Evolutionary conservation across 2,888 invertebrate genomes (phyloP), one percentile per base, ranked within the genome.

Genomic region (Bombyx huttoni): DNA sequence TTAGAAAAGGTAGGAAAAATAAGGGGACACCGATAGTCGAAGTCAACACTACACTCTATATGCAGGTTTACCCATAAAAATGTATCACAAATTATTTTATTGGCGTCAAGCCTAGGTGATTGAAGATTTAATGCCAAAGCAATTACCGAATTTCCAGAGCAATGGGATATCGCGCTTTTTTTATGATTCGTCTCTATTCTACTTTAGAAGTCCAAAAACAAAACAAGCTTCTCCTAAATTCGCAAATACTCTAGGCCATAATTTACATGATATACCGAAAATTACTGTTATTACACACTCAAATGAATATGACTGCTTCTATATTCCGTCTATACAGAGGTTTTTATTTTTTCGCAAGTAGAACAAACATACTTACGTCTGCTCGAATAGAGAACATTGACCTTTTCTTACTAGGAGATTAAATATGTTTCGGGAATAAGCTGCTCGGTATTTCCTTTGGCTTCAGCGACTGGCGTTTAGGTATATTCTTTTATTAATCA

Each of bases 371-470:
- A 40, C 40, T 40, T 40, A 40, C 12, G 40, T 40, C 40, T 40
- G 40, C 40, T 40, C 40, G 40, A 40, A 40, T 40, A 12, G 40
- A 40, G 40, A 40, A 58, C 49, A 52, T 10, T 60, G 60, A 62
- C 60, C 58, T 59, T 50, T 54, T 51, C 52, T 60, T 59, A 49
- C 53, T 51, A 55, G 55, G 65, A 1, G 59, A 64, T 67, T 65
- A 63, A 57, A 58, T 60, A 56, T 56, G 56, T 55, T 54, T 57
- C 54, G 55, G 59, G 60, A 63, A 60, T 62, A 62, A 58, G 53
- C 40, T 40, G 40, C 40, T 55, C 57, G 53, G 53, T 55, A 57
- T 60, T 63, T 69, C 66, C 58, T 64, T 69, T 68, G 64, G 65
- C 65, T 65, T 69, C 67, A 24, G 34, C 13, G 10, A 40, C 40